Evolutionary conservation across 2,888 invertebrate species (phyloP), one percentile per base, ranked within the genome.

Genomic region (Artemia sinica): DNA sequence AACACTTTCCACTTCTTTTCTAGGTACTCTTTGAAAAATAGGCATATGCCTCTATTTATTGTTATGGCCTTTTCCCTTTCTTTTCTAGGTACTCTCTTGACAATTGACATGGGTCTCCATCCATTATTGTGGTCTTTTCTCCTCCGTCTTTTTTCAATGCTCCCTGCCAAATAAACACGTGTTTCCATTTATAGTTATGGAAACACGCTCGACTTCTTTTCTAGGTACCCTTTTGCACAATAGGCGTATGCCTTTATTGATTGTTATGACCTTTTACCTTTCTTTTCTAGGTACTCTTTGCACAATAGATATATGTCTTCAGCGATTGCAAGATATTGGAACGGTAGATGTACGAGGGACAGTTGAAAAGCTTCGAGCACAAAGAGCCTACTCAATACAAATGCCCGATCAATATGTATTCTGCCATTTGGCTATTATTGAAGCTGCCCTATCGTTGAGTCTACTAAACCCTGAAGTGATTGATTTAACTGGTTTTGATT

Each of bases 361-460:
- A 0, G 94, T 96, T 67, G 91, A 93, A 79, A 85, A 87, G 77
- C 91, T 97, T 76, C 86, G 96, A 69, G 85, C 88, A 70, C 96
- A 97, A 81, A 85, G 96, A 74, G 95, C 96, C 72, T 91, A 90
- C 82, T 93, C 93, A 80, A 95, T 96, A 79, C 96, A 96, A 84
- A 95, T 95, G 91, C 94, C 94, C 70, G 95, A 96, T 80, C 96
- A 96, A 82, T 96, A 95, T 82, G 89, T 95, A 68, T 96, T 96
- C 83, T 95, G 94, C 78, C 93, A 95, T 79, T 84, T 91, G 75
- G 95, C 94, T 71, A 82, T 96, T 73, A 85, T 95, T 74, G 93
- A 95, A 80, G 89, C 89, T 76, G 89, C 90, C 72, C 81, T 87
- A 72, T 83, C 84, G 77, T 85, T 87, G 73, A 87, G 87, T 69